A percentile compares a stretch with the other conserved stretches of the same genome.
These are phyloP conservation scores for Neofelis nebulosa DNA, from an alignment of 2,113 vertebrate species.

Conservation along the genomic window DNA sequence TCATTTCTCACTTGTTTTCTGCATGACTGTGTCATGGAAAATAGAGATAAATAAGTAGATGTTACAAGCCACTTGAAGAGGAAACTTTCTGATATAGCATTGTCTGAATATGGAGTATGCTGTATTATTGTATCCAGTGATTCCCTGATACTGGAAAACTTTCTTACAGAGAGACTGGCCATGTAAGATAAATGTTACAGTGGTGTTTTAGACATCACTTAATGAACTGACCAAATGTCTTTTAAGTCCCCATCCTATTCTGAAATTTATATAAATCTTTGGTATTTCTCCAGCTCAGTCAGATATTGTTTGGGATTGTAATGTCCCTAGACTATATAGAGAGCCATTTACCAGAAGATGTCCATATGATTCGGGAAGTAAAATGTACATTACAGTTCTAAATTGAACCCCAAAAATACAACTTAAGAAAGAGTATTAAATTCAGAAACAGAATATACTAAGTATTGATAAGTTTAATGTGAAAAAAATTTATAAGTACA, in stretches of 20 bases:
- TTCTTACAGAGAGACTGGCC: not conserved
- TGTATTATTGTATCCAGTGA: not conserved
- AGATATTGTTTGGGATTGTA: not conserved
- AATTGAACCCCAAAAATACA: not conserved
- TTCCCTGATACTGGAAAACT: not conserved
- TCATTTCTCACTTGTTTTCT: not conserved
- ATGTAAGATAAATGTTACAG: not conserved
- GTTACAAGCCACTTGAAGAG: not conserved
- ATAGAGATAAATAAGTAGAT: not conserved
- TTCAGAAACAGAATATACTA: not conserved
- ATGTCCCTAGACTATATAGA: not conserved
- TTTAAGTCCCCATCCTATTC: not conserved
- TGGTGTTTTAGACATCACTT: not conserved
- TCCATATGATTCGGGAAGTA: not conserved
- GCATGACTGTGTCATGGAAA: not conserved
- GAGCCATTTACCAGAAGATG: not conserved
- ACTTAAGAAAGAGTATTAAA: slow-evolving; percentile 33
- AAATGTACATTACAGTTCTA: not conserved
- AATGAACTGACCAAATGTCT: not conserved
- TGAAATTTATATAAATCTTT: not conserved
- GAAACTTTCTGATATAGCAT: not conserved
- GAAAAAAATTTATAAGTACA: not conserved
- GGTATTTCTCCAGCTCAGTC: not conserved
- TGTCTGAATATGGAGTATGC: not conserved
- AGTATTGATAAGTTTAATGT: not conserved